Conservation (phyloP, 2,888 invertebrate species). For the Dusona sp. region DNA sequence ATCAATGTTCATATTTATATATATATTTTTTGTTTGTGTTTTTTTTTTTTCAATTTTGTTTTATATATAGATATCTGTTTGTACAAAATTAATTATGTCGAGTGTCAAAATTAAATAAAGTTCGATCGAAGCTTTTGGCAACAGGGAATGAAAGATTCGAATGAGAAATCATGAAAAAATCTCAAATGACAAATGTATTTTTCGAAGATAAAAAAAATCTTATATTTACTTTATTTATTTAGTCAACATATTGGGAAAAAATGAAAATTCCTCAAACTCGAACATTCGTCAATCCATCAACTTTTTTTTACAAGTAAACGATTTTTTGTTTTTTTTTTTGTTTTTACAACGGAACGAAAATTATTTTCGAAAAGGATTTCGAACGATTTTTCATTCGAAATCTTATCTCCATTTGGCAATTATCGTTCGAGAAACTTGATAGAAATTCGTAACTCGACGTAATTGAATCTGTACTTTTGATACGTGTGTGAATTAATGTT, state of each 20-base stretch:
- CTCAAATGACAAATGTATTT: neutral
- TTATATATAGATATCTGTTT: conserved; percentile 37
- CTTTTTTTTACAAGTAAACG: neutral
- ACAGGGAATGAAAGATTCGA: conserved; percentile 7
- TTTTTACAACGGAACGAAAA: neutral
- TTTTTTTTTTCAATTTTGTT: neutral
- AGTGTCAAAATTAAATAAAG: conserved; percentile 33
- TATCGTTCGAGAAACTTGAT: conserved; percentile 11
- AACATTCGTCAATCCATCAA: neutral
- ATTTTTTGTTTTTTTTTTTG: neutral
- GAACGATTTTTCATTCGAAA: neutral
- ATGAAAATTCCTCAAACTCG: neutral
- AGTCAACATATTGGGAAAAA: neutral
- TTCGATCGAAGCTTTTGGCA: conserved; percentile 24
- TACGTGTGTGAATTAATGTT: conserved; percentile 19
- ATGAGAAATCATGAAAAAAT: conserved; percentile 1
- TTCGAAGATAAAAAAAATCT: neutral
- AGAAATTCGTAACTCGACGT: conserved; percentile 49
- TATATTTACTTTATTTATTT: neutral
- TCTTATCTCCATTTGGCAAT: conserved; percentile 11
- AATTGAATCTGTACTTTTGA: conserved; percentile 44
- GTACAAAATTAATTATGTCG: conserved; percentile 52
- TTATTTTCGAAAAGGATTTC: neutral
- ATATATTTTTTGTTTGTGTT: neutral
- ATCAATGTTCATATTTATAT: conserved; percentile 40